Base-by-base conservation (phyloP, 2,888 invertebrate genomes). In the Hermaeophaga mercurialis region DNA sequence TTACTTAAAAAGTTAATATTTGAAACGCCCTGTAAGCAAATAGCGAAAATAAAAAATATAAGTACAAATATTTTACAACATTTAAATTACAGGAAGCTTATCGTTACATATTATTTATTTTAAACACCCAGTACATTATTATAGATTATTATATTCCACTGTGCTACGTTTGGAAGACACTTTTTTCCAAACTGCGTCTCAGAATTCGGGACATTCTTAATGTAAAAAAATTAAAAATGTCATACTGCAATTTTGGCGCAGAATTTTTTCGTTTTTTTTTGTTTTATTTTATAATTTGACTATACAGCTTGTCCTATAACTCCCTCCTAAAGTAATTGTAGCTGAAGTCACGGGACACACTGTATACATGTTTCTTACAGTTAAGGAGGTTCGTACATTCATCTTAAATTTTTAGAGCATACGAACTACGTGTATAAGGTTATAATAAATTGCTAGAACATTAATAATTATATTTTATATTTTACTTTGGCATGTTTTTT, bases 191-290 rank as follows among this genome's bases (percentile, higher is more conserved):
- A 34, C 22, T n/a, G 34, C 17, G 3, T 26, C 7, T 52, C 52
- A 18, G 44, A 44, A 43, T 43, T 31, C 33, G 52, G 44, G 22
- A 52, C 33, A 15, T 24, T 26, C 34, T 5, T 22, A 15, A 31
- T 41, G 33, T 52, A 52, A 52, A 52, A 22, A 43, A 34, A 43
- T 50, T 65, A 56, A 67, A 73, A 72, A 73, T 72, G 66, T 73
- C 69, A 74, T n/a, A 74, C 70, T 74, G 73, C 72, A 65, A 65
- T 67, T 71, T 34, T 52, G 52, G 52, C 70, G 70, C 70, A 71
- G 71, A 69, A 66, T 66, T 68, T n/a, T 68, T 67, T 68, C 64
- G 65, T 60, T 66, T 66, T 61, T 7, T 24, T 43, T 52, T 33
- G 31, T 52, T 52, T 52, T 34, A 17, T 11, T 48, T 26, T 24